These are phyloP conservation scores for Rhea americana DNA, from an alignment of 2,113 vertebrate genomes.

Conservation along the genomic window DNA sequence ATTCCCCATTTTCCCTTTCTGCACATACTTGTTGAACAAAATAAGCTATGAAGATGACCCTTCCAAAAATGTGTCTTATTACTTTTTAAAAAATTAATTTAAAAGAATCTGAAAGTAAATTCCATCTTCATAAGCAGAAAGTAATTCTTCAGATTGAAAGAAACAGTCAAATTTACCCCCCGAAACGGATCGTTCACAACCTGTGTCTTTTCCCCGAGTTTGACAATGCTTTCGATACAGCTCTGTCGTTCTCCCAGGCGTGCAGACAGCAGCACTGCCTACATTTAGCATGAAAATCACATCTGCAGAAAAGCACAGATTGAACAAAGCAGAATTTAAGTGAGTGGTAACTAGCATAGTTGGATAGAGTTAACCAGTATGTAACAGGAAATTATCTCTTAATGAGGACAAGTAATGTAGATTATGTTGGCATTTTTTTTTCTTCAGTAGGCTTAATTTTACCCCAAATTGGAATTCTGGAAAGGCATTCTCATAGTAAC, in stretches of 20 bases:
- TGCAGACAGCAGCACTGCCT: background rate
- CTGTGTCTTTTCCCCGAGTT: background rate
- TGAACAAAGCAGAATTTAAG: background rate
- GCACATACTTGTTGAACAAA: background rate
- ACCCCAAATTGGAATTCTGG: background rate
- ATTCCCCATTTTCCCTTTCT: background rate
- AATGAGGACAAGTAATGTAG: background rate
- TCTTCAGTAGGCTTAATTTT: background rate
- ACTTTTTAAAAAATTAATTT: background rate
- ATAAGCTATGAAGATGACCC: accelerated
- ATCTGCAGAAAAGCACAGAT: background rate
- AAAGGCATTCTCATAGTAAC: background rate
- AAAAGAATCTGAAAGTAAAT: accelerated
- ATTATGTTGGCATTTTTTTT: background rate
- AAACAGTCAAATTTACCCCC: background rate
- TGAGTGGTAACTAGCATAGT: background rate
- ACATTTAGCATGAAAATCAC: background rate
- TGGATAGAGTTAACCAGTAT: background rate
- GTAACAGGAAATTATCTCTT: background rate
- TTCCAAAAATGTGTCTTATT: background rate
- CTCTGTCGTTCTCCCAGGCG: background rate
- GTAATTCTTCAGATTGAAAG: background rate
- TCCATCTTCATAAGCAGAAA: background rate
- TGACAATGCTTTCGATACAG: background rate
- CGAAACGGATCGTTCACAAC: background rate